These are phyloP conservation scores for Phalanger gymnotis DNA, from an alignment of 2,797 vertebrate genomes.

Conservation along the genomic window DNA sequence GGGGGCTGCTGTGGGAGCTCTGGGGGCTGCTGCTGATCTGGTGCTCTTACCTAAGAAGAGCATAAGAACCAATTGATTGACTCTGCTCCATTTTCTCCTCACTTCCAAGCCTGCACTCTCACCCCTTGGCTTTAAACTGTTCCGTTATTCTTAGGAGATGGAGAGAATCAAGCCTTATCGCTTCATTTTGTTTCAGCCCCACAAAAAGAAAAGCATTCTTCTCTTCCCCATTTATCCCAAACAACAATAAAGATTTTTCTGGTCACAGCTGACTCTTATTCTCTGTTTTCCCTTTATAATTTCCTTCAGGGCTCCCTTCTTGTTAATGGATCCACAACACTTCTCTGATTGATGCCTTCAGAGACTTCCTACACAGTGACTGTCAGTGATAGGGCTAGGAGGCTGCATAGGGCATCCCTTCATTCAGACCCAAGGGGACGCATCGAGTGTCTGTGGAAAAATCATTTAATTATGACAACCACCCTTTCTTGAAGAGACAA, in stretches of 20 bases:
- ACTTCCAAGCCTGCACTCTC: background rate
- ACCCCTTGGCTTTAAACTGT: background rate
- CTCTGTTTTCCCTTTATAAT: background rate
- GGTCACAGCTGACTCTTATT: background rate
- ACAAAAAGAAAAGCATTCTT: background rate
- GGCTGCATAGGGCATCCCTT: background rate
- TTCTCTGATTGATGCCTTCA: background rate
- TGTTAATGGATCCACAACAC: background rate
- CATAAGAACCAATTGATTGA: background rate
- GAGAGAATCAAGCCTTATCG: background rate
- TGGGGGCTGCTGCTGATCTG: slow-evolving; percentile 7
- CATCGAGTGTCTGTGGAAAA: background rate
- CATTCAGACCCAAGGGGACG: background rate
- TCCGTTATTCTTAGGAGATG: background rate
- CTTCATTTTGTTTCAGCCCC: background rate
- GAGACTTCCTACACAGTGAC: background rate
- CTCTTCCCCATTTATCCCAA: background rate
- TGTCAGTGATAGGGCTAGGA: background rate
- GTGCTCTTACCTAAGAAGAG: background rate
- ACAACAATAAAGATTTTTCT: background rate
- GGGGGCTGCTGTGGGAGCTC: background rate
- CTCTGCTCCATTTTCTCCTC: background rate
- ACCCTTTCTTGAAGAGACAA: background rate
- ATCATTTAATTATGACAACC: background rate
- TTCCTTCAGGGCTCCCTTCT: background rate